Evolutionary conservation across 1,140 invertebrate species (phyloP), one percentile per base, ranked within the genome.

Genomic region (Drosophila guanche): DNA sequence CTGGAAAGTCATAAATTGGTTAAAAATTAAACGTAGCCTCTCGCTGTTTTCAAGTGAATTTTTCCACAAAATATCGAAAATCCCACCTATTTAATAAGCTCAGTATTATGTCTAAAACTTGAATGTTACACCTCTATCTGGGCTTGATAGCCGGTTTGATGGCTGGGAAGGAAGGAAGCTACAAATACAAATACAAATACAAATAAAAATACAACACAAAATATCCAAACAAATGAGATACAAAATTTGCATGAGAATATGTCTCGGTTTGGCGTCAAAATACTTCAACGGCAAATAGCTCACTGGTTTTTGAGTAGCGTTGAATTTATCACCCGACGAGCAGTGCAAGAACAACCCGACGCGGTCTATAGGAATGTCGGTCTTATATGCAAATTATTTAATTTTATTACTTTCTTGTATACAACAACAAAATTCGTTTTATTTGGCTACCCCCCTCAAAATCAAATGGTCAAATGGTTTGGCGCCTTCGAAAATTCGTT

Each of bases 241-340:
- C 43, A 12, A 59, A 74, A 81, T 80, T 81, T 62, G 78, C 77
- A 80, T 80, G 48, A 72, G 56, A 79, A 77, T 65, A 75, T 60
- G 43, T 61, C 66, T 58, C 27, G 41, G 20, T 22, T 79, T 78
- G 56, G 48, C 69, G 76, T 74, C 56, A 74, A 74, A 61, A 79
- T 74, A 68, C 54, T 45, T 79, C 71, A 76, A 52, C 8, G 20
- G 59, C 47, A 52, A 65, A 57, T 57, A 71, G 58, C 65, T 80
- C 51, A 73, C 27, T 65, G 55, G 66, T 65, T 76, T 76, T 70
- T 61, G 23, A 60, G 67, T 37, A 12, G 33, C 33, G 33, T 54
- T 46, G 43, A 70, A 71, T 70, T 76, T 60, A 79, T 72, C 16
- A 54, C 69, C 68, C 16, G 12, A 27, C 20, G 6, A 8, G 14